These are phyloP conservation scores for Eudyptes chrysolophus DNA, from an alignment of 2,113 vertebrate genomes.

Conservation along the genomic window DNA sequence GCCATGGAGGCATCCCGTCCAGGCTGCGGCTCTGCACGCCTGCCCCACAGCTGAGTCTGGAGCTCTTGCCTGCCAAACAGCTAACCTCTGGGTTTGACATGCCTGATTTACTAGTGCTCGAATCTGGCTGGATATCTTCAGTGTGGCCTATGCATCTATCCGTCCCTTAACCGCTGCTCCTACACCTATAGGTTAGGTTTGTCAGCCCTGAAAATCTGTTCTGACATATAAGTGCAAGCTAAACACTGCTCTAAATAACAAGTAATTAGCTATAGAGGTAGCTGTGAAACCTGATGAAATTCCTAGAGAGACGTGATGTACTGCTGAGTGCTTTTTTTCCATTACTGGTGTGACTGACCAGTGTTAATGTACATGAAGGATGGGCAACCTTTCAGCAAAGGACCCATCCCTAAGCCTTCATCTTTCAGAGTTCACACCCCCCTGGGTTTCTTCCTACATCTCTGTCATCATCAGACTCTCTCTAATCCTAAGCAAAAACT, in stretches of 20 bases:
- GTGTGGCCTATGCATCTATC: too few species aligned
- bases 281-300: neutral
- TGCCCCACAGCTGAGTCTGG: fast-evolving
- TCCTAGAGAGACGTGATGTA: neutral
- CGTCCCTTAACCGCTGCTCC: neutral
- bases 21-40: neutral
- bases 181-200: neutral
- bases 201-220: neutral
- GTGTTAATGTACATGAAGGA: neutral
- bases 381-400: neutral
- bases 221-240: fast-evolving
- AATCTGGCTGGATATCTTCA: neutral
- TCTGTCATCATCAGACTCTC: neutral
- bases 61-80: neutral
- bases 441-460: neutral
- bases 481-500: neutral
- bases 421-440: neutral
- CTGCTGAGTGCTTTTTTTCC: neutral
- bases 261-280: neutral
- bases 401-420: fast-evolving
- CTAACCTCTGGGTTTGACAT: neutral
- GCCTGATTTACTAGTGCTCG: neutral
- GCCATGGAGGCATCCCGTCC: neutral
- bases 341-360: neutral
- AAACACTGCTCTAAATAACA: neutral